phyloP scores from a whole-genome alignment of 1,140 invertebrate species.

The Reticulitermes speratus region DNA sequence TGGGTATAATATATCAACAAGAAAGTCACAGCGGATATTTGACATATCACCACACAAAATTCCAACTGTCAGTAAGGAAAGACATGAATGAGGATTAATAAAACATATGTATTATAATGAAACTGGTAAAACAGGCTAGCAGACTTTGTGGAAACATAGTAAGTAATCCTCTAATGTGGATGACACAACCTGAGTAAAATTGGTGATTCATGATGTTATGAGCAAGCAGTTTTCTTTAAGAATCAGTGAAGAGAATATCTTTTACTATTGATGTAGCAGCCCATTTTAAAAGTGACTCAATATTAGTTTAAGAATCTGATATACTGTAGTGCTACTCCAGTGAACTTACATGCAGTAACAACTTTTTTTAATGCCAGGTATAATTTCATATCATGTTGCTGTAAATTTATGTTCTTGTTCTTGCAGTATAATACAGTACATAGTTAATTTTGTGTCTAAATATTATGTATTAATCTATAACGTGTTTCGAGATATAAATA shows the following conservation, averaged over 20 bases:
- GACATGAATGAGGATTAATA: neutral
- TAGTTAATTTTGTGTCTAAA: neutral
- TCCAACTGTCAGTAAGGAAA: neutral
- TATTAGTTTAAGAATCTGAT: neutral
- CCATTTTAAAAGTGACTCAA: neutral
- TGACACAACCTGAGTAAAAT: no score
- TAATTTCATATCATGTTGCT: neutral
- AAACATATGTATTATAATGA: no score
- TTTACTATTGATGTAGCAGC: no score
- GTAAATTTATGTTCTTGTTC: neutral
- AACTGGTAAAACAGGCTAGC: no score
- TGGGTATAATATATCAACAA: constrained; percentile 18
- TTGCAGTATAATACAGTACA: neutral
- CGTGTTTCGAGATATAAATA: neutral
- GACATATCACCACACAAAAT: constrained; percentile 3
- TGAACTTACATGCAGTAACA: neutral
- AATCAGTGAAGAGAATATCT: no score
- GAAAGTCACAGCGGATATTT: constrained; percentile 19
- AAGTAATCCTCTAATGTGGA: no score
- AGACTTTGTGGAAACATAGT: no score
- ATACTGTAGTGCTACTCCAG: neutral
- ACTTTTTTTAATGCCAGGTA: neutral
- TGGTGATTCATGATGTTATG: no score
- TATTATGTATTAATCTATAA: neutral
- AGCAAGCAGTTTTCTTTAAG: no score